Conservation (phyloP, 2,113 vertebrate genomes). For the Tupaia tana region DNA sequence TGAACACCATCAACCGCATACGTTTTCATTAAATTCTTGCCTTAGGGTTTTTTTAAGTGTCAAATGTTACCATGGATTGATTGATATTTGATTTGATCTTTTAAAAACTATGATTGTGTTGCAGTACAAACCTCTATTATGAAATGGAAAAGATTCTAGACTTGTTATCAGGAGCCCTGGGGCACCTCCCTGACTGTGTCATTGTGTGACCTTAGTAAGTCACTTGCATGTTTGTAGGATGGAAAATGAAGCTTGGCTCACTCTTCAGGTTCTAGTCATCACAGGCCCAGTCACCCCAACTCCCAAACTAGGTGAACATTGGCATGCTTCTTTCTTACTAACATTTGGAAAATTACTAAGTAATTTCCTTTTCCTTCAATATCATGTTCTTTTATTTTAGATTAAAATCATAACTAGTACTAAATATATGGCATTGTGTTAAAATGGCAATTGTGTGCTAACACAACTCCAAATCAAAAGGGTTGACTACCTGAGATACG, state of each 20-base stretch:
- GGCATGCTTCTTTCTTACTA: neutral
- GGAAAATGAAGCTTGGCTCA: constrained; percentile 4
- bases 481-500: neutral
- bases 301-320: neutral
- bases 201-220: neutral
- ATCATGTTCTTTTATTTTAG: constrained; percentile 38
- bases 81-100: constrained; percentile 30
- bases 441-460: constrained; percentile 31
- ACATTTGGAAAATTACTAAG: neutral
- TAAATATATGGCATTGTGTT: neutral
- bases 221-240: neutral
- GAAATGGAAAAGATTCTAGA: constrained; percentile 16
- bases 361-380: constrained; percentile 25
- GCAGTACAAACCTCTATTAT: neutral
- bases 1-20: neutral
- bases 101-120: constrained; percentile 3
- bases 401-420: constrained; percentile 13
- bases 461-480: neutral
- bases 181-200: neutral
- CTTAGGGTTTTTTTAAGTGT: neutral
- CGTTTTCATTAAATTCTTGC: constrained; percentile 50
- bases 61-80: constrained; percentile 42
- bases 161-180: neutral
- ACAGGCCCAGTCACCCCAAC: neutral
- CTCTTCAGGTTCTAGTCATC: neutral